Conservation (phyloP, 2,797 vertebrate species). For the Delichon dasypus region DNA sequence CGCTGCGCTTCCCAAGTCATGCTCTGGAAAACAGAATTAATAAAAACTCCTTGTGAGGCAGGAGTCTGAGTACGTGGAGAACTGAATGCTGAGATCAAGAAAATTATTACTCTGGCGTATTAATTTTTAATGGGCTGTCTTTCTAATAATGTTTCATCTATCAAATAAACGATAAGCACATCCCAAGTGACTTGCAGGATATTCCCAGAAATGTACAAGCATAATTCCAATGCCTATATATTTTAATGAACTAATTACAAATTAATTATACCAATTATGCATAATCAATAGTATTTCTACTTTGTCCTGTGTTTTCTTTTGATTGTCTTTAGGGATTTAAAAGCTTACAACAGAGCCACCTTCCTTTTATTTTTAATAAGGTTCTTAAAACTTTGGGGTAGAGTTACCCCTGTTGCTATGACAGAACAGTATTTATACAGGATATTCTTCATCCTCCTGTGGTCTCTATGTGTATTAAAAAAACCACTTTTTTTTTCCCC, state of each 20-base stretch:
- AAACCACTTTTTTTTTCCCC: rapidly evolving
- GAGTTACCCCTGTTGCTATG: not conserved
- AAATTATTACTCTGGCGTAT: constrained; percentile 56
- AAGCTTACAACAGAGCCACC: not conserved
- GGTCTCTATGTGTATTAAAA: not conserved
- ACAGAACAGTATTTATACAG: not conserved
- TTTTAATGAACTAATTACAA: constrained; percentile 70
- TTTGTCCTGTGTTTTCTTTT: constrained; percentile 54
- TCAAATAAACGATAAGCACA: constrained; percentile 61
- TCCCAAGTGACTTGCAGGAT: constrained; percentile 57
- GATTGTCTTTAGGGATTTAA: constrained; percentile 42
- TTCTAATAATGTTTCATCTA: constrained; percentile 68
- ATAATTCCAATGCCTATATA: constrained; percentile 64
- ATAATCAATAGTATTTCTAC: constrained; percentile 62
- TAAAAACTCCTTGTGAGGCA: constrained; percentile 16
- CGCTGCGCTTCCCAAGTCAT: not conserved
- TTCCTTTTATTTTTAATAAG: not conserved
- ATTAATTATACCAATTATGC: constrained; percentile 67
- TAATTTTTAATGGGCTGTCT: constrained; percentile 70
- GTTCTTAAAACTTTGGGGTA: not conserved
- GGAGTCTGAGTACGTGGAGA: not conserved
- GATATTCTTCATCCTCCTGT: not conserved
- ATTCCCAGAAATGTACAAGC: constrained; percentile 69
- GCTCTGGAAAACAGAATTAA: not conserved
- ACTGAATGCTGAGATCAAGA: constrained; percentile 44